These are phyloP conservation scores for Coracias cyanogaster DNA, from an alignment of 2,797 vertebrate genomes.

Conservation along the genomic window DNA sequence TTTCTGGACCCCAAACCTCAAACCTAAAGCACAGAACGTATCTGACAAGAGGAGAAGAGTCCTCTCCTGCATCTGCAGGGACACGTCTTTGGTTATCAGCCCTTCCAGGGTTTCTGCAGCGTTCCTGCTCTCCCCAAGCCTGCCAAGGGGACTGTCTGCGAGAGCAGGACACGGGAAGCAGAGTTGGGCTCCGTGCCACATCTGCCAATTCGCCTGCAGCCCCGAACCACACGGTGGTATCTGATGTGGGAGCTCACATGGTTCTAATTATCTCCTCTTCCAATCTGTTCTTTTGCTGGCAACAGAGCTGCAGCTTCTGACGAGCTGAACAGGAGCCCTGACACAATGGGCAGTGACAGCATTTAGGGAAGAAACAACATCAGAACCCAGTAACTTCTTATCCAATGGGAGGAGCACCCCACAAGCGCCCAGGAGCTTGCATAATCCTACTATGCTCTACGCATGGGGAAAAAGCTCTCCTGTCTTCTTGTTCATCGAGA, in stretches of 20 bases:
- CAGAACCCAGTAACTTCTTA: neutral
- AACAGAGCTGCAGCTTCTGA: neutral
- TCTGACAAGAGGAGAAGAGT: neutral
- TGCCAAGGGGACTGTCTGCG: neutral
- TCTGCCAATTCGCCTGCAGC: neutral
- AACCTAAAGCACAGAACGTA: neutral
- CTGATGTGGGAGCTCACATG: neutral
- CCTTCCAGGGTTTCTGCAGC: neutral
- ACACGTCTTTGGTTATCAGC: neutral
- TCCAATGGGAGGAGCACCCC: neutral
- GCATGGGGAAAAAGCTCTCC: neutral
- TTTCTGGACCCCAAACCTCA: neutral
- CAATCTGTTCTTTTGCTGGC: neutral
- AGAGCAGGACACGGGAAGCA: neutral
- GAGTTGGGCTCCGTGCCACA: neutral
- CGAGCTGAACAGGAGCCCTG: neutral
- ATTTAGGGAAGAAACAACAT: neutral
- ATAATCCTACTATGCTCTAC: neutral
- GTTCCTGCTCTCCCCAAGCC: neutral
- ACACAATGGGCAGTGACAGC: neutral
- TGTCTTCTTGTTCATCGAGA: neutral
- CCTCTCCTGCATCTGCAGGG: neutral
- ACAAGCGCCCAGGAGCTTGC: neutral
- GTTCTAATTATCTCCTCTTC: neutral
- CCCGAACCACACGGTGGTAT: accelerated